Evolutionary conservation across 2,113 vertebrate genomes (phyloP), one percentile per base, ranked within the genome.

Genomic region (Corapipo altera): DNA sequence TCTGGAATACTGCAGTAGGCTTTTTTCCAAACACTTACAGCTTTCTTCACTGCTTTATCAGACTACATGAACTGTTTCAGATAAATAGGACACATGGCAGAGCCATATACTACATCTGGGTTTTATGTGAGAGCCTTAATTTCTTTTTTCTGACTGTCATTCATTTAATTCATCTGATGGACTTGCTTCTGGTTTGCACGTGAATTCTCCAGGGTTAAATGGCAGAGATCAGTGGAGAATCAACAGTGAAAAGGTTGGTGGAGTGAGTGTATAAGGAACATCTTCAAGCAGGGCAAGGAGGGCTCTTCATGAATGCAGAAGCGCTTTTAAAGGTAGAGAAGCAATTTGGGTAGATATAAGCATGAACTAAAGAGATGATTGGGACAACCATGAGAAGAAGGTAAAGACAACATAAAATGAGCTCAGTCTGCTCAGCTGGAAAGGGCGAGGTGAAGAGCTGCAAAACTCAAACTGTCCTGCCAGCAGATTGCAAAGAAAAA

Each of bases 151-250:
- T 62, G 52, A 11, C 23, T 61, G 39, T 33, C 70, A 69, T 58
- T 77, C 28, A 24, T 82, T 52, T 76, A 49, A 85, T 4, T 17
- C 15, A 12, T 67, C 49, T 65, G 44, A 49, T 55, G 51, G n/a
- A 39, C 26, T 71, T 1, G 1, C 10, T 58, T 73, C 26, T 79
- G 35, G 15, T 93, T 80, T 88, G 43, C 21, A n/a, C 0, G 0
- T 79, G 9, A 35, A 12, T 37, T 79, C 66, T 85, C 3, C 12
- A 8, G 41, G 4, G 19, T 4, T 75, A 43, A 30, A 57, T 66
- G 62, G 14, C 27, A 82, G 49, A 41, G 1, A 4, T 70, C 37
- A 62, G n/a, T 88, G 67, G 46, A 62, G 43, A 85, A 54, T 52
- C 26, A 73, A 12, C 23, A 55, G 17, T 51, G n/a, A 13, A 43